Evolutionary conservation across 2,888 invertebrate genomes (phyloP), one percentile per base, ranked within the genome.

Genomic region (Venusia cambrica): DNA sequence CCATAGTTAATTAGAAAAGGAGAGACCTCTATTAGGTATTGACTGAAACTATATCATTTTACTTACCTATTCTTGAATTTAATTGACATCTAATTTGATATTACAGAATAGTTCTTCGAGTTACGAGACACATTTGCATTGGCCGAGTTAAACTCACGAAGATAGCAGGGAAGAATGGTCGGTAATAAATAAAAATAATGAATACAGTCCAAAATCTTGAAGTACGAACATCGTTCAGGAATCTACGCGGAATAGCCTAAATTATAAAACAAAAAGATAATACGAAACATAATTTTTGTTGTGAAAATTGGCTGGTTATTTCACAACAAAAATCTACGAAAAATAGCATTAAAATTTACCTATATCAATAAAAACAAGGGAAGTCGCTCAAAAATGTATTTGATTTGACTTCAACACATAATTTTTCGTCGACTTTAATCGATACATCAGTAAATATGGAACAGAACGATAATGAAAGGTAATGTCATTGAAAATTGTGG

Each of bases 261-360:
- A 31, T 29, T 40, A 44, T 41, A 48, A 51, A 54, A 1, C 4
- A 7, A 15, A 21, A 13, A 17, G 57, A 59, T 19, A 52, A 39
- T n/a, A n/a, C n/a, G 21, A 53, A 21, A 9, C 4, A 24, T 10
- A 10, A 11, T 44, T 67, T 71, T 63, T 51, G 70, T 57, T 70
- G 62, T 73, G 69, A 73, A 75, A 74, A 73, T 63, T 62, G 77
- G 78, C 75, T 77, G 75, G 73, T 38, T 51, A 61, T 73, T 73
- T 71, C 74, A 74, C 69, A 69, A 61, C 63, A 56, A 66, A 72
- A 69, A 56, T 45, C n/a, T n/a, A n/a, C 5, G 34, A 6, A 6
- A 13, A n/a, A 12, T 4, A 21, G 7, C 19, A 17, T 5, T 8
- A 7, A 4, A 28, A 20, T n/a, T n/a, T n/a, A n/a, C n/a, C n/a